Base-by-base conservation (phyloP, 92 coral and sea anemone species). In the Palythoa caribaeorum region DNA sequence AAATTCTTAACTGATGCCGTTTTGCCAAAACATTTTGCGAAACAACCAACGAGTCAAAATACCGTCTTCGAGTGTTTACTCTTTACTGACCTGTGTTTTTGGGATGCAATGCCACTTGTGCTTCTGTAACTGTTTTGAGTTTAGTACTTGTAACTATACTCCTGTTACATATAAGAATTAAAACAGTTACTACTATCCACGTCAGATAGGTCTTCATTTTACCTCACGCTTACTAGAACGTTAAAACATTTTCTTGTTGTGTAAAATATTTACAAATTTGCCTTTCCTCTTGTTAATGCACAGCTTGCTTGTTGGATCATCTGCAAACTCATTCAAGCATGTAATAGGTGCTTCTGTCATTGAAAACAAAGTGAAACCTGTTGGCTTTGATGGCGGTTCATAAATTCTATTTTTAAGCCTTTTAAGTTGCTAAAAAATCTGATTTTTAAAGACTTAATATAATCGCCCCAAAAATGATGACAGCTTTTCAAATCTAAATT, bases 261-360 rank as follows among this genome's bases (percentile, higher is more conserved):
- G 84, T 79, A 44, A 79, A 79, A 79, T 79, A 79, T 79, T 79
- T 79, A 79, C 84, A 79, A 47, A 9, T 0, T 16, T 12, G 38
- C 2, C 55, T 17, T n/a, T 13, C 17, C 54, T 36, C 54, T 38
- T 55, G 72, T 60, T 60, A 63, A 38, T 35, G 51, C 70, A 40
- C 68, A 16, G 71, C 71, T 65, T 65, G 71, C 38, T 28, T 9
- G 68, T 13, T 78, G 52, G 83, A 70, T 78, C 70, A 79, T 69
- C 39, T 60, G 66, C 11, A 39, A 21, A 38, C 36, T 21, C 16
- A 38, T 28, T 14, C 73, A 79, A 39, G 36, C 84, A 59, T 62
- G 84, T 16, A 79, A 44, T 62, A 39, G 7, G 14, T 79, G 73
- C 17, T 69, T 59, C 62, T 55, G 62, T 55, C 62, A 55, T 13